These are phyloP conservation scores for Dasyornis broadbenti DNA, from an alignment of 2,113 vertebrate genomes.

Conservation along the genomic window DNA sequence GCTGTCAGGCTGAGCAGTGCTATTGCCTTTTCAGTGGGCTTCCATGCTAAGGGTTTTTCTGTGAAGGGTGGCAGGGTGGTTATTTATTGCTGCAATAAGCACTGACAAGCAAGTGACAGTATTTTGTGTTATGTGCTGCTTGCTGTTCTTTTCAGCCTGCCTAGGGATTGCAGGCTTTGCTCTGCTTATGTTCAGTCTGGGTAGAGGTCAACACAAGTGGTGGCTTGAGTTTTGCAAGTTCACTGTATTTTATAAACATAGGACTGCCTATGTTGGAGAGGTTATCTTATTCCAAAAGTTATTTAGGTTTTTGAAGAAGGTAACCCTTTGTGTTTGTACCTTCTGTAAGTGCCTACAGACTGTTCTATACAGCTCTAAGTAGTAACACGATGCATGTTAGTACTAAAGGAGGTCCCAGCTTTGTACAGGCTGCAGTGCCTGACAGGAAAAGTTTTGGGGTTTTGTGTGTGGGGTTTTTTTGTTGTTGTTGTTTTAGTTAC, in stretches of 20 bases:
- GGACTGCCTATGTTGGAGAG: background rate
- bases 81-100: background rate
- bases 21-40: background rate
- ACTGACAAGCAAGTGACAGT: background rate
- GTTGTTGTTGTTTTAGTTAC: background rate
- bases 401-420: background rate
- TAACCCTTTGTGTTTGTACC: background rate
- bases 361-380: background rate
- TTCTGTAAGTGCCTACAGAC: background rate
- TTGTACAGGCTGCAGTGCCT: background rate
- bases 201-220: background rate
- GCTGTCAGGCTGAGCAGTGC: background rate
- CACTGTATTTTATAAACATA: background rate
- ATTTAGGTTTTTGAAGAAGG: background rate
- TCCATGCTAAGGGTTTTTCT: background rate
- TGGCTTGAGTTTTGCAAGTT: background rate
- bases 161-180: background rate
- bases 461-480: background rate
- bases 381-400: background rate
- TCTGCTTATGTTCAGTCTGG: background rate
- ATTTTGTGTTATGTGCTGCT: background rate
- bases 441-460: background rate
- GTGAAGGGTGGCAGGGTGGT: background rate
- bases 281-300: background rate
- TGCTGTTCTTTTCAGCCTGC: background rate